Evolutionary conservation across 1,140 invertebrate species (phyloP), one percentile per base, ranked within the genome.

Genomic region (Macrotrachela quadricornifera): DNA sequence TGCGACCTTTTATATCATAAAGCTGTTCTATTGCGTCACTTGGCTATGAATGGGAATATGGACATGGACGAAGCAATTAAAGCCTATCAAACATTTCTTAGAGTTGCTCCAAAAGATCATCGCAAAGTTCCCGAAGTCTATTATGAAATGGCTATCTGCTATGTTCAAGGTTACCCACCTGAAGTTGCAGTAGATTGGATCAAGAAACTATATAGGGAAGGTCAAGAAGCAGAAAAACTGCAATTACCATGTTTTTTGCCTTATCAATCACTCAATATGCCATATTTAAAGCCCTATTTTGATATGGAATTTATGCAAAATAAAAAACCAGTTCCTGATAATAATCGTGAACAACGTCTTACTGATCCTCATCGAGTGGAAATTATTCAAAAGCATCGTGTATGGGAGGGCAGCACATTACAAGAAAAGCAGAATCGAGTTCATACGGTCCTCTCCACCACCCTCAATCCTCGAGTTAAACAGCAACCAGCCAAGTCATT

Each of bases 191-290:
- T 8, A 2, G 21, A 30, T 30, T 4, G 8, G 2, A 8, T 42
- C 12, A 21, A 42, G 15, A 12, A 42, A n/a, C 15, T 21, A 6
- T 42, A 17, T 42, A 12, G 42, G 18, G 8, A 50, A 42, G 39
- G 49, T 21, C 8, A 50, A 30, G 8, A 21, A n/a, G 49, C 49
- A 36, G 49, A 50, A 40, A 41, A 42, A 42, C 12, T 42, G n/a
- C 49, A 50, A 21, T 40, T 50, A 18, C 49, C 49, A 16, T 50
- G 49, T 42, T 50, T 50, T 50, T 50, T 50, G 18, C 49, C 49
- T 10, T 50, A 42, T 42, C n/a, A 49, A 4, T 41, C 16, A n/a
- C n/a, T n/a, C n/a, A n/a, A n/a, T n/a, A n/a, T n/a, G n/a, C n/a
- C 41, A n/a, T 6, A 3, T 38, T 36, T 10, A 49, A 49, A 30